A percentile compares a stretch with the other conserved stretches of the same genome.
These are phyloP conservation scores for Megalops atlanticus DNA, from an alignment of 2,113 vertebrate species.

Conservation along the genomic window DNA sequence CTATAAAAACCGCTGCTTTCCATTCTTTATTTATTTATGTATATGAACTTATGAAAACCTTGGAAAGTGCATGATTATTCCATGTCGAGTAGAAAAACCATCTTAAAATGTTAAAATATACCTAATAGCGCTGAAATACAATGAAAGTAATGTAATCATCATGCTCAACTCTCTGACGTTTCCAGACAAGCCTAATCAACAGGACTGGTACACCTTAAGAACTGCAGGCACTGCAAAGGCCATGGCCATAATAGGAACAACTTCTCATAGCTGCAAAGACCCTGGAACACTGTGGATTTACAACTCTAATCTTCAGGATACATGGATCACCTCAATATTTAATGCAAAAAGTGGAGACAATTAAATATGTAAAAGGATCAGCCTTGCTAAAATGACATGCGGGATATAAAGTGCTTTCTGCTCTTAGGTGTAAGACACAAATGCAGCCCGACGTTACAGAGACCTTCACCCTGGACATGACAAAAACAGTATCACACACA, in stretches of 20 bases:
- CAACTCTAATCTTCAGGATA: slow-evolving; percentile 30
- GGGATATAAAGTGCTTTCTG: not conserved
- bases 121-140: not conserved
- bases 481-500: too few relatives aligned
- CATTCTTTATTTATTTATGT: too few relatives aligned
- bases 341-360: slow-evolving; percentile 30
- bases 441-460: not conserved
- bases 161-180: not conserved
- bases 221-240: slow-evolving; percentile 30
- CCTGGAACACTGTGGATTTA: not conserved
- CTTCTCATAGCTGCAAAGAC: not conserved
- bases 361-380: slow-evolving; percentile 3
- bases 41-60: too few relatives aligned
- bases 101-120: not conserved
- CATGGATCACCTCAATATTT: slow-evolving; percentile 55
- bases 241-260: too few relatives aligned
- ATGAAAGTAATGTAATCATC: not conserved
- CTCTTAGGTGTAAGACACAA: not conserved
- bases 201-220: not conserved
- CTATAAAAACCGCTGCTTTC: too few relatives aligned
- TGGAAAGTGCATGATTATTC: too few relatives aligned
- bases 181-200: not conserved
- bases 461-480: not conserved
- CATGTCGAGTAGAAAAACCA: not conserved
- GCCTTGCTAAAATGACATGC: not conserved